Evolutionary conservation across 2,113 vertebrate species (phyloP).

Genomic region (Neomonachus schauinslandi): DNA sequence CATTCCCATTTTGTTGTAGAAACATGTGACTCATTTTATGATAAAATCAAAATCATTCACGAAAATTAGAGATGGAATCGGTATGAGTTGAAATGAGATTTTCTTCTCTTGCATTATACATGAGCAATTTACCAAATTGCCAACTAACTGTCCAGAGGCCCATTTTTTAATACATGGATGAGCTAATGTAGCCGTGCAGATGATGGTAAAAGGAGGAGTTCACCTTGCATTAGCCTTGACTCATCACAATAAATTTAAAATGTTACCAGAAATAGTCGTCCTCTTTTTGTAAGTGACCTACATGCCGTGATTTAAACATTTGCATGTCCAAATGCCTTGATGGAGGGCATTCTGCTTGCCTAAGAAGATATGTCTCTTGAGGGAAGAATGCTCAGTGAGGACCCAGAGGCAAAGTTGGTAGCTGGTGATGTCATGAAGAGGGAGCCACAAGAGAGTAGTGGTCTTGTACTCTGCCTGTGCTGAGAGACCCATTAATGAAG

Average conservation of each 20-base stretch:
- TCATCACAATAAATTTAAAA: slow-evolving; percentile 84
- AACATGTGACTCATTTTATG: background rate
- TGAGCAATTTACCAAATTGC: slow-evolving; percentile 80
- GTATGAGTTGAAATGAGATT: slow-evolving; percentile 70
- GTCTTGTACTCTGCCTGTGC: background rate
- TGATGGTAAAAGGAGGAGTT: slow-evolving; percentile 80
- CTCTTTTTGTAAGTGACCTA: slow-evolving; percentile 86
- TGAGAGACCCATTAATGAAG: background rate
- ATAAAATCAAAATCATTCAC: slow-evolving; percentile 74
- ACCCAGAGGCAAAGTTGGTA: background rate
- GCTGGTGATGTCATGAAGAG: background rate
- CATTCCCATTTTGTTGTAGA: background rate
- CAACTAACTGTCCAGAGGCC: slow-evolving; percentile 79
- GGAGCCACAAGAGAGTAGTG: rapidly evolving
- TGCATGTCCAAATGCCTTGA: slow-evolving; percentile 77
- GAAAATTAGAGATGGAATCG: slow-evolving; percentile 72
- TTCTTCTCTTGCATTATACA: slow-evolving; percentile 78
- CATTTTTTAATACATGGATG: slow-evolving; percentile 81
- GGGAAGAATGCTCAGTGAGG: slow-evolving; percentile 56
- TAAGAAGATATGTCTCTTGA: slow-evolving; percentile 64
- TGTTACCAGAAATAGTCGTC: slow-evolving; percentile 88
- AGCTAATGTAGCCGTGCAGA: slow-evolving; percentile 81
- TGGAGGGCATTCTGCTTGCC: slow-evolving; percentile 72
- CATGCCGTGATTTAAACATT: slow-evolving; percentile 84
- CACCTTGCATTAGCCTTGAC: slow-evolving; percentile 85